Conservation (phyloP, 1,140 invertebrate species). For the Aethina tumida region DNA sequence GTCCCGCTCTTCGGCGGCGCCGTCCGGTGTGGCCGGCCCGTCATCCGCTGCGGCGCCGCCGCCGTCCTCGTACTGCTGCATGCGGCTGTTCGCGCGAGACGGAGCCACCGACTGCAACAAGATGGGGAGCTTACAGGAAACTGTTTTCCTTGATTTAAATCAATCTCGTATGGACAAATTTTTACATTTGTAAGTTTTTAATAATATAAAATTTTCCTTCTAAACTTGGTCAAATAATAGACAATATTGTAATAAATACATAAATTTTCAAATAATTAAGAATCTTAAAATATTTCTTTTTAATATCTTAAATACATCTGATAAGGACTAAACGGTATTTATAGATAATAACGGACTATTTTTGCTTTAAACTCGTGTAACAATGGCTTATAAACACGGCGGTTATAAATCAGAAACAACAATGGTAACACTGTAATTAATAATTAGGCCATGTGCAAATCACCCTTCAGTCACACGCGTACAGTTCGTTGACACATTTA, state of each 20-base stretch:
- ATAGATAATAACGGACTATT: too few species aligned
- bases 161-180: neutral
- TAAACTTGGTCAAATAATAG: neutral
- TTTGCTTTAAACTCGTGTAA: too few species aligned
- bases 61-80: slow-evolving; percentile 32
- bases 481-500: too few species aligned
- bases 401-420: too few species aligned
- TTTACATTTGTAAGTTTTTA: neutral
- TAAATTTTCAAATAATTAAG: neutral
- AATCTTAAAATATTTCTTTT: too few species aligned
- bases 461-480: too few species aligned
- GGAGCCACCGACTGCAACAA: slow-evolving; percentile 30
- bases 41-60: slow-evolving; percentile 16
- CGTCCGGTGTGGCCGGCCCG: slow-evolving; percentile 32
- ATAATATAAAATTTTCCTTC: neutral
- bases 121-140: neutral
- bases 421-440: too few species aligned
- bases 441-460: too few species aligned
- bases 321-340: too few species aligned
- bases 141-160: slow-evolving; percentile 1
- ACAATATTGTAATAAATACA: neutral
- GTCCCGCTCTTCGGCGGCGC: slow-evolving; percentile 23
- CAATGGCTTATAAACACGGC: too few species aligned
- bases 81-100: slow-evolving; percentile 29
- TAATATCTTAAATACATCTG: too few species aligned